Evolutionary conservation across 2,888 invertebrate genomes (phyloP).

Genomic region (Elysia crispata): DNA sequence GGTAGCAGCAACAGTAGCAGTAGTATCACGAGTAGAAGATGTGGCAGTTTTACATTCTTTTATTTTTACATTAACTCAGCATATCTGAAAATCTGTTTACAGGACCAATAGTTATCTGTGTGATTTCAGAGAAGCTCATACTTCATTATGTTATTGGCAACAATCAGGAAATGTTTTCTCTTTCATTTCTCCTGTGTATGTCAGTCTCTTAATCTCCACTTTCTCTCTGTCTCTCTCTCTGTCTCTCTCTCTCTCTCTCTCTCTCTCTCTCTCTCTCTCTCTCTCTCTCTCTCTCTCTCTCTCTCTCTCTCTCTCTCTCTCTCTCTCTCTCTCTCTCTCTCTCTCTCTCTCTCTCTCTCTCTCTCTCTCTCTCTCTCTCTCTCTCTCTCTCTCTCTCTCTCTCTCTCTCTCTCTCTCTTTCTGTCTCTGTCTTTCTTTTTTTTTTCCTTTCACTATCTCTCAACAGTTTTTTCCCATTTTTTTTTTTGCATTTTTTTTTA

Average conservation of each 20-base stretch:
- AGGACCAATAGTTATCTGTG: too few relatives aligned
- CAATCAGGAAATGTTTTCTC: too few relatives aligned
- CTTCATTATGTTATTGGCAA: too few relatives aligned
- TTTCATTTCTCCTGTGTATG: too few relatives aligned
- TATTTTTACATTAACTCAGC: too few relatives aligned
- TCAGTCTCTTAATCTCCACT: too few relatives aligned
- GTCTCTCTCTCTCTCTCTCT: conserved; percentile 29
- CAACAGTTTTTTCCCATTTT: not conserved
- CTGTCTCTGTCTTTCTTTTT: not conserved
- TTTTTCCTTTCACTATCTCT: not conserved
- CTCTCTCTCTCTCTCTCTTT: not conserved
- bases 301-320: conserved; percentile 1
- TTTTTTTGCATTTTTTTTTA: too few relatives aligned
- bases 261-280: not conserved
- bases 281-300: not conserved
- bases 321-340: conserved; percentile 46
- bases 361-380: not conserved
- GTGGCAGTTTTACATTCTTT: too few relatives aligned
- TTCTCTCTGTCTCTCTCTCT: not conserved
- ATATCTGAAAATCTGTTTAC: too few relatives aligned
- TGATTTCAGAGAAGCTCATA: too few relatives aligned
- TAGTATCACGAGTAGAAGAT: too few relatives aligned
- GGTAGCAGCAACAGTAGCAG: too few relatives aligned
- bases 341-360: not conserved
- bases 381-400: conserved; percentile 10